Conservation (phyloP, 2,797 vertebrate genomes). For the Oreochromis grahami region DNA sequence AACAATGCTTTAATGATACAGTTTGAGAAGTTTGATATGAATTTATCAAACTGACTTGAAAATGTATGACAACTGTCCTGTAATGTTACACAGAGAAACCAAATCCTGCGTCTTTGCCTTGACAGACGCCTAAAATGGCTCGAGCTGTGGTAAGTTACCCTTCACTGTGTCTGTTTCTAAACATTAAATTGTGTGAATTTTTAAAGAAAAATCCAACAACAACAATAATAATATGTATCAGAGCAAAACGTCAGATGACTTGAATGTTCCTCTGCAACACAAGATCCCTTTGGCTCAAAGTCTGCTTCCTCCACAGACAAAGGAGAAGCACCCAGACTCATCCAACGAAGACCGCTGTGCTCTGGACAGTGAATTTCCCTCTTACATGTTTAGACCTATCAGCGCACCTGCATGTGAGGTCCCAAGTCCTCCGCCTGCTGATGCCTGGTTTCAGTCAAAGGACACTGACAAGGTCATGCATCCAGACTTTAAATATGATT, state of each 20-base stretch:
- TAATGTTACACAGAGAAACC: not conserved
- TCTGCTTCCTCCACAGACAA: not conserved
- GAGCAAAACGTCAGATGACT: not conserved
- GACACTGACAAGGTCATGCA: rapidly evolving
- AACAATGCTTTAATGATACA: rapidly evolving
- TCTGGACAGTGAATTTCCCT: not conserved
- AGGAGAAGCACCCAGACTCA: not conserved
- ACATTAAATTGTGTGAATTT: not conserved
- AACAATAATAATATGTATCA: not conserved
- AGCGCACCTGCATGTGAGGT: rapidly evolving
- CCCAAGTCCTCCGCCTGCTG: rapidly evolving
- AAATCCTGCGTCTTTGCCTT: not conserved
- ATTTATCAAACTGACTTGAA: not conserved
- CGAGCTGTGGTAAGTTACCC: not conserved
- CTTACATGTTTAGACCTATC: not conserved
- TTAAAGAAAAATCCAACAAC: not conserved
- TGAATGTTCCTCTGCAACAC: not conserved
- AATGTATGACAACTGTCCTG: not conserved
- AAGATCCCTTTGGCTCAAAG: not conserved
- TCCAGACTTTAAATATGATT: rapidly evolving
- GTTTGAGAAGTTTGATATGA: not conserved
- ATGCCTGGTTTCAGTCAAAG: not conserved
- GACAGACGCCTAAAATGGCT: not conserved
- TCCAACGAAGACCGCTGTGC: not conserved
- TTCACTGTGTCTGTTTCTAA: not conserved